A percentile compares a stretch with the other conserved stretches of the same genome.
These are phyloP conservation scores for Eremophila alpestris DNA, from an alignment of 2,797 vertebrate genomes.

Conservation along the genomic window DNA sequence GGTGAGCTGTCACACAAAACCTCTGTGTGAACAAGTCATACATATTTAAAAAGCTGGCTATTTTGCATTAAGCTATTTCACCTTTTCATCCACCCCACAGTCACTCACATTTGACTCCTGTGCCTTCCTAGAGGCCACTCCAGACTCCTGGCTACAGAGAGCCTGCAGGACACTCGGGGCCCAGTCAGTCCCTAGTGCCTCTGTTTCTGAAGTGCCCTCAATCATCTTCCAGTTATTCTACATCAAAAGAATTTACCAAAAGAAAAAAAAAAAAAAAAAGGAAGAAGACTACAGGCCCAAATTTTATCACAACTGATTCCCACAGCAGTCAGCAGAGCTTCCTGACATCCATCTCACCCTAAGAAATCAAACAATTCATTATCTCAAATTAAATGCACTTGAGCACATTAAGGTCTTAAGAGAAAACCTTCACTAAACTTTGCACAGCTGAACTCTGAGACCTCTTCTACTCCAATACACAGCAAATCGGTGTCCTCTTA, in stretches of 20 bases:
- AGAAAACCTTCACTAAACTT: not conserved
- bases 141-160: not conserved
- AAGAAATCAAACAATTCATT: not conserved
- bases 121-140: not conserved
- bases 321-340: not conserved
- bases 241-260: not conserved
- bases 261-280: accelerated
- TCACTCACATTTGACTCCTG: not conserved
- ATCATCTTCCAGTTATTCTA: not conserved
- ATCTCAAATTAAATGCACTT: not conserved
- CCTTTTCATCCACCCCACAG: not conserved
- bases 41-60: not conserved
- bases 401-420: not conserved
- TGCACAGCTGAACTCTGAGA: not conserved
- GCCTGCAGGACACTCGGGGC: not conserved
- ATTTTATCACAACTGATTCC: not conserved
- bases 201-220: not conserved
- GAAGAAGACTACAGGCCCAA: not conserved
- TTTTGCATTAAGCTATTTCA: not conserved
- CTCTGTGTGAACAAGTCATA: not conserved
- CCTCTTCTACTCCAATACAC: not conserved
- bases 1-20: not conserved
- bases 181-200: not conserved
- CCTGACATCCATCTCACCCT: not conserved
- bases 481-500: not conserved